Percentiles rank a stretch among this genome's conserved stretches.
phyloP scores from a whole-genome alignment of 2,797 vertebrate species.

The Chlorospingus flavigularis region DNA sequence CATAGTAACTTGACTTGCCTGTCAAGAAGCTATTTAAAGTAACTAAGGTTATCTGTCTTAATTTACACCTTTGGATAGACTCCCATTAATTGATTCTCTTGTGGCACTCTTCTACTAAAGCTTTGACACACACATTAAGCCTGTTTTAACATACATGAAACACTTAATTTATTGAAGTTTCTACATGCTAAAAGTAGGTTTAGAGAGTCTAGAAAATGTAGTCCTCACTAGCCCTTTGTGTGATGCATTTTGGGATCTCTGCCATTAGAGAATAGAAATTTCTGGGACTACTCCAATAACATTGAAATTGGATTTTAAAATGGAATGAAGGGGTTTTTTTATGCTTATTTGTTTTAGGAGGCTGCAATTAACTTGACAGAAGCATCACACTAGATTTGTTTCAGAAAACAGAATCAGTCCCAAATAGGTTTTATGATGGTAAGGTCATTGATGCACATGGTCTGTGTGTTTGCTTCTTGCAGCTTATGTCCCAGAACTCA shows the following conservation, averaged over 20 bases:
- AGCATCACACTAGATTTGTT: background rate
- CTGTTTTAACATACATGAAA: background rate
- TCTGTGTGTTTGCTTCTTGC: background rate
- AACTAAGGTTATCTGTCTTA: background rate
- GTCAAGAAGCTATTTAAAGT: background rate
- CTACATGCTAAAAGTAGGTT: background rate
- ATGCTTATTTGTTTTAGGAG: background rate
- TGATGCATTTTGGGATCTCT: background rate
- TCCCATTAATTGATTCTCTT: background rate
- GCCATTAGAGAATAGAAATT: background rate
- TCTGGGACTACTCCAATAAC: background rate
- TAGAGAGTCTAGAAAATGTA: background rate
- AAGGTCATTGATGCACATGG: background rate
- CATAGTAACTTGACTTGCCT: background rate
- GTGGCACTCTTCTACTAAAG: background rate
- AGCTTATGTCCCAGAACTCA: background rate
- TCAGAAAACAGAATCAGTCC: background rate
- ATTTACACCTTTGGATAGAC: background rate
- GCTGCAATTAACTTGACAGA: background rate
- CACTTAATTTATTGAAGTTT: background rate
- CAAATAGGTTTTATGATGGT: background rate
- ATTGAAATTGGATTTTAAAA: background rate
- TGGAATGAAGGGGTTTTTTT: background rate
- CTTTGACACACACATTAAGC: fast-evolving
- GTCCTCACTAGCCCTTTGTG: background rate